Conservation (phyloP, 1,140 invertebrate genomes). For the Lordiphosa collinella region DNA sequence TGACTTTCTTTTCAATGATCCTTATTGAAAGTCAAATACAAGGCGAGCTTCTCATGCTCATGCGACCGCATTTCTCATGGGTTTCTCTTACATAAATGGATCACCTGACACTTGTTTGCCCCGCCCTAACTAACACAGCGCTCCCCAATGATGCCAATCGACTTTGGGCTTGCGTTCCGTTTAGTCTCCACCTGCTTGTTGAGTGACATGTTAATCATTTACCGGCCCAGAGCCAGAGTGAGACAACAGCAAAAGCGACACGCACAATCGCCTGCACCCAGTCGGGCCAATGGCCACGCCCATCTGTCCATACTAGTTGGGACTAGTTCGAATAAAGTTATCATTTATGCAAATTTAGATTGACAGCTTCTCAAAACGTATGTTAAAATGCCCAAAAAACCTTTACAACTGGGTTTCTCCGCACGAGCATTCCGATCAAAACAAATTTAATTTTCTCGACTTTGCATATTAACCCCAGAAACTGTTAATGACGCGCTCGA, state of each 20-base stretch:
- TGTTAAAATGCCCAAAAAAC: not conserved
- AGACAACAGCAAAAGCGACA: slow-evolving; percentile 35
- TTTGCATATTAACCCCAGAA: slow-evolving; percentile 33
- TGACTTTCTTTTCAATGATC: too few relatives aligned
- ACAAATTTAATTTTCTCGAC: slow-evolving; percentile 4
- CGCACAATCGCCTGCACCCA: slow-evolving; percentile 46
- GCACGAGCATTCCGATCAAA: not conserved
- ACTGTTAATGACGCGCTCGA: slow-evolving; percentile 48
- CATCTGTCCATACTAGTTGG: slow-evolving; percentile 33
- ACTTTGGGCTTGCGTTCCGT: slow-evolving; percentile 1
- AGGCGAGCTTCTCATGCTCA: too few relatives aligned
- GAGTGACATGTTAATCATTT: slow-evolving; percentile 65
- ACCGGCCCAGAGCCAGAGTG: slow-evolving; percentile 40
- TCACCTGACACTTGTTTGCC: slow-evolving; percentile 10
- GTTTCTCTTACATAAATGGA: too few relatives aligned
- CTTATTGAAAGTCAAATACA: too few relatives aligned
- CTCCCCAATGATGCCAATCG: slow-evolving; percentile 23
- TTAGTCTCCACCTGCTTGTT: slow-evolving; percentile 23
- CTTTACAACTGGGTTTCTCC: slow-evolving; percentile 1
- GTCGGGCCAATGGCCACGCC: slow-evolving; percentile 46
- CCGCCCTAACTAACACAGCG: slow-evolving; percentile 23
- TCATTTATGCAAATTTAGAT: slow-evolving; percentile 69
- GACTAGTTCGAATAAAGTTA: slow-evolving; percentile 62
- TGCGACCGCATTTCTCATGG: too few relatives aligned
- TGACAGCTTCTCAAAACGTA: slow-evolving; percentile 45